These are phyloP conservation scores for Heliconius sara DNA, from an alignment of 2,888 invertebrate genomes.

Conservation along the genomic window DNA sequence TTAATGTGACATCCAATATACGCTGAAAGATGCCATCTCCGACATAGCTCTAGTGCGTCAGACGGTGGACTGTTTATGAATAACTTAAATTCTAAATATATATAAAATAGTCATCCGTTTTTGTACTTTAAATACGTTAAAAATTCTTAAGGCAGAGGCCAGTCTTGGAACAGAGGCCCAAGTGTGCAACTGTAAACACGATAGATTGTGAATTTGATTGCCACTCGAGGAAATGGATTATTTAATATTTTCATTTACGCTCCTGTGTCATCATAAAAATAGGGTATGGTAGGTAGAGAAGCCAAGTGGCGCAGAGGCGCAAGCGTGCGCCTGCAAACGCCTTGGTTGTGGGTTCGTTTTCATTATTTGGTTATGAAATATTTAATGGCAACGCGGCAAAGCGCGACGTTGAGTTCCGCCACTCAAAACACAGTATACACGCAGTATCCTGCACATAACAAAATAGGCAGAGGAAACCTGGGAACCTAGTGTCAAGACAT, in stretches of 20 bases:
- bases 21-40: conserved; percentile 1
- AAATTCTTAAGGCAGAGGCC: too few species aligned
- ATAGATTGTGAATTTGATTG: too few species aligned
- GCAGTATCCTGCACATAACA: too few species aligned
- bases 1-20: conserved; percentile 35
- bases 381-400: background rate
- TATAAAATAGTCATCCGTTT: background rate
- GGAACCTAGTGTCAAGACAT: too few species aligned
- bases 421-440: too few species aligned
- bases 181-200: background rate
- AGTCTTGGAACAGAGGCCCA: background rate
- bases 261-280: too few species aligned
- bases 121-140: background rate
- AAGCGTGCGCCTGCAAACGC: background rate
- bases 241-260: too few species aligned
- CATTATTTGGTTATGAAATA: background rate
- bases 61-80: conserved; percentile 7
- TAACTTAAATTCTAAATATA: background rate
- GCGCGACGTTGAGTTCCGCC: background rate
- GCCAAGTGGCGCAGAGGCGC: background rate
- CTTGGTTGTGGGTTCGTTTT: background rate
- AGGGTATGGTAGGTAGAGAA: too few species aligned
- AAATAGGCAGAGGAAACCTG: too few species aligned
- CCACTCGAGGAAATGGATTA: too few species aligned
- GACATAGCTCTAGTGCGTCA: conserved; percentile 23